Percentiles rank a stretch among this genome's conserved stretches.
Evolutionary conservation across 2,888 invertebrate genomes (phyloP).

Genomic region (Pyrgus malvae): DNA sequence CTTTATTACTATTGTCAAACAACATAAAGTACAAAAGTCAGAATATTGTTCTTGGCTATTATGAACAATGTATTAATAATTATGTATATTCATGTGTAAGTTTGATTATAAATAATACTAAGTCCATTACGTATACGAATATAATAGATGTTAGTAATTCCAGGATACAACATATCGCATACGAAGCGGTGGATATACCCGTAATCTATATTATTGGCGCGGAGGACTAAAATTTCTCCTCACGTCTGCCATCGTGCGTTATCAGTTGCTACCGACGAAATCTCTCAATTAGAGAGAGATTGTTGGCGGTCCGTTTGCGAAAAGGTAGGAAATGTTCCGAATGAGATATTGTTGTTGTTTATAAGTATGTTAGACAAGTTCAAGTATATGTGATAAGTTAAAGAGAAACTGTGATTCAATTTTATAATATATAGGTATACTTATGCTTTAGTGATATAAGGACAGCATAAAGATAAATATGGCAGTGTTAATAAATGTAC

Average conservation of each 20-base stretch:
- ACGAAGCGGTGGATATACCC: constrained; percentile 11
- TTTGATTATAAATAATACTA: not conserved
- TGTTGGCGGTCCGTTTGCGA: constrained; percentile 9
- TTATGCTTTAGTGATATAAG: too few species aligned
- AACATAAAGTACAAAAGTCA: too few species aligned
- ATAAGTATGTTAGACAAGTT: too few species aligned
- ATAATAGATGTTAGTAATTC: not conserved
- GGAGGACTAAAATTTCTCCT: constrained; percentile 24
- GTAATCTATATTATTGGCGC: constrained; percentile 25
- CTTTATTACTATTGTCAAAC: too few species aligned
- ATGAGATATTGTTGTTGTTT: not conserved
- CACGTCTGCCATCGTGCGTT: constrained; percentile 23
- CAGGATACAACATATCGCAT: constrained; percentile 16
- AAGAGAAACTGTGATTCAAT: too few species aligned
- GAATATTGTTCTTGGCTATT: too few species aligned
- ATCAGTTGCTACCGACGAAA: constrained; percentile 18
- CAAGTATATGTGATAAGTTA: too few species aligned
- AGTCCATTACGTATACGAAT: not conserved
- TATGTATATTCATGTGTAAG: too few species aligned
- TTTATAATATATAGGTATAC: too few species aligned
- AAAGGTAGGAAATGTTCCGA: not conserved
- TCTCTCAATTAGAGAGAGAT: constrained; percentile 26
- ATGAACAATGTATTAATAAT: too few species aligned
- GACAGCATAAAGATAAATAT: too few species aligned
- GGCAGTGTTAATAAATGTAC: too few species aligned